Percentiles rank a stretch among this genome's conserved stretches.
These are phyloP conservation scores for Acrocephalus kingi DNA, from an alignment of 2,113 vertebrate genomes.

Conservation along the genomic window DNA sequence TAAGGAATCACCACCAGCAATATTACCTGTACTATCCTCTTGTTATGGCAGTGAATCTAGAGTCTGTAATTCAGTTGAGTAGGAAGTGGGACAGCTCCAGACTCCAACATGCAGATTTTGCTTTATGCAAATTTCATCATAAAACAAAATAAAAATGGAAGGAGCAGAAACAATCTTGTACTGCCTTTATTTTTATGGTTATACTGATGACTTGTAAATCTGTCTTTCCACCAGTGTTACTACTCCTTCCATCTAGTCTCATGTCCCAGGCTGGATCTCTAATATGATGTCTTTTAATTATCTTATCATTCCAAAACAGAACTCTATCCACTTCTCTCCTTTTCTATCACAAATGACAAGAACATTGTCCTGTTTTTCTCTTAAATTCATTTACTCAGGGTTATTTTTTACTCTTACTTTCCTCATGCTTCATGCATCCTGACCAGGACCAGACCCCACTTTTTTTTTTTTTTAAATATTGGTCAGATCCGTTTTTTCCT, in stretches of 20 bases:
- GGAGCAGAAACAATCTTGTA: neutral
- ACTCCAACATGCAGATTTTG: neutral
- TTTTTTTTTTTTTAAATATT: neutral
- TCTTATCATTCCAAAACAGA: neutral
- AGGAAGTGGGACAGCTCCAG: neutral
- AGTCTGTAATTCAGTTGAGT: neutral
- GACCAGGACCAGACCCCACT: neutral
- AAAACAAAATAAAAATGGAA: neutral
- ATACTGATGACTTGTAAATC: neutral
- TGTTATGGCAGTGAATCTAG: neutral
- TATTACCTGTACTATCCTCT: neutral
- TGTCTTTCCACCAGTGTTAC: neutral
- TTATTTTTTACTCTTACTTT: slow-evolving; percentile 16
- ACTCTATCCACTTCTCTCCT: neutral
- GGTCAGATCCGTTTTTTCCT: neutral
- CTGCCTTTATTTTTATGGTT: neutral
- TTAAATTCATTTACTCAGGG: slow-evolving; percentile 3
- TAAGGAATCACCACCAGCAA: neutral
- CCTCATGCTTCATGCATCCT: neutral
- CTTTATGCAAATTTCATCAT: neutral
- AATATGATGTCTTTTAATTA: neutral
- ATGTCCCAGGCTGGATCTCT: neutral
- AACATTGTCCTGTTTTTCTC: slow-evolving; percentile 16
- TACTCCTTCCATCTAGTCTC: neutral
- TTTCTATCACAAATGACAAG: slow-evolving; percentile 23